Conservation (phyloP, 2,113 vertebrate genomes). For the Centropus unirufus region DNA sequence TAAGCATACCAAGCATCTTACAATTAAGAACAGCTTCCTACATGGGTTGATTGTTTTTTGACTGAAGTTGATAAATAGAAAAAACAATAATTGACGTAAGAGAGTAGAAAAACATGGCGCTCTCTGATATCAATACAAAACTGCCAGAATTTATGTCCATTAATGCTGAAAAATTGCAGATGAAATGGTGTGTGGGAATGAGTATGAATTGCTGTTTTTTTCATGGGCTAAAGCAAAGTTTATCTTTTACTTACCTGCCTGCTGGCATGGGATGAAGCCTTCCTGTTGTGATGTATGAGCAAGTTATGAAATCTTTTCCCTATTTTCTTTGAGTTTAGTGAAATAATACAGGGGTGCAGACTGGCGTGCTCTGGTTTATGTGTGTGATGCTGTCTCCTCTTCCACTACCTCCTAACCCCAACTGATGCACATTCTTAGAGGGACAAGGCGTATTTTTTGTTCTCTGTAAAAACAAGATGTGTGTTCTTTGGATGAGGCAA, state of each 20-base stretch:
- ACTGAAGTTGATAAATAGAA: background rate
- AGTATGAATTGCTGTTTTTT: background rate
- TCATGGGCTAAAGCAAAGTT: background rate
- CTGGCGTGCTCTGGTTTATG: background rate
- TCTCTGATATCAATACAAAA: background rate
- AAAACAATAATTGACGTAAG: background rate
- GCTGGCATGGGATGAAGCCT: background rate
- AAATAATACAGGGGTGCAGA: background rate
- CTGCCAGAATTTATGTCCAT: background rate
- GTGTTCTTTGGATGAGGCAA: background rate
- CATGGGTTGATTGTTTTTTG: background rate
- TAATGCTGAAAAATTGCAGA: background rate
- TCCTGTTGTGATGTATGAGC: background rate
- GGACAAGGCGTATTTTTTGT: background rate
- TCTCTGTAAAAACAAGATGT: background rate
- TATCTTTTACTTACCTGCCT: background rate
- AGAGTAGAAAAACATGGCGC: background rate
- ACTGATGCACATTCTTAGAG: background rate
- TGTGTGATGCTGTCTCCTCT: background rate
- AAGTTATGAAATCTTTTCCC: background rate
- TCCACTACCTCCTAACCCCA: background rate
- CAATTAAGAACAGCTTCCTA: background rate
- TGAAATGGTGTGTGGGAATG: background rate
- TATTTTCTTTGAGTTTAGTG: background rate
- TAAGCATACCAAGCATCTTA: conserved; percentile 78